Evolutionary conservation across 2,113 vertebrate genomes (phyloP).

Genomic region (Rhagologus leucostigma): DNA sequence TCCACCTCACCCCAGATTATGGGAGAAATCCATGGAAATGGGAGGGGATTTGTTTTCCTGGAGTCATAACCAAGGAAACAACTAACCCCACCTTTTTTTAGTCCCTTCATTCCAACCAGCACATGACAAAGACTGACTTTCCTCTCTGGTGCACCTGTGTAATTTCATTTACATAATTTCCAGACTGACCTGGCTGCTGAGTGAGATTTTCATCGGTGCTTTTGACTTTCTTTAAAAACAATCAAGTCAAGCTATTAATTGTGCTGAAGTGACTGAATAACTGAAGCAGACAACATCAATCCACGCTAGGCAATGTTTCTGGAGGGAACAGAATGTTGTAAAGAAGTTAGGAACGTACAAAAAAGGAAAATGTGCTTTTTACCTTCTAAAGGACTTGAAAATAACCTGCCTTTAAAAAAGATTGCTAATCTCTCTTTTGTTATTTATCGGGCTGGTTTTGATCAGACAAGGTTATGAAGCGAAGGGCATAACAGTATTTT

Average conservation of each 20-base stretch:
- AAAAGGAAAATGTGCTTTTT: background rate
- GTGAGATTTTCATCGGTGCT: background rate
- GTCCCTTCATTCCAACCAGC: background rate
- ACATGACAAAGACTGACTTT: background rate
- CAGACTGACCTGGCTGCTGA: background rate
- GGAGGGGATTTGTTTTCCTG: background rate
- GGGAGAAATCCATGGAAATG: background rate
- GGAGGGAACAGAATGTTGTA: background rate
- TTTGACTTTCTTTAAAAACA: background rate
- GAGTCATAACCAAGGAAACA: background rate
- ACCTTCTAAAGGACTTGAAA: background rate
- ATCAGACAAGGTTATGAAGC: background rate
- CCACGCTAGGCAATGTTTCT: background rate
- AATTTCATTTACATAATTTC: background rate
- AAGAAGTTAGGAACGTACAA: background rate
- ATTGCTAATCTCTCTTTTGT: background rate
- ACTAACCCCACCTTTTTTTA: background rate
- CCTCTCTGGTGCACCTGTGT: background rate
- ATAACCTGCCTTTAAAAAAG: background rate
- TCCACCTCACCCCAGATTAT: background rate
- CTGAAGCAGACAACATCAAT: background rate
- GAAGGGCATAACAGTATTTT: background rate
- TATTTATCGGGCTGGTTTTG: background rate
- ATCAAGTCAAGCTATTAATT: background rate
- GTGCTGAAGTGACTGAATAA: background rate